Evolutionary conservation across 2,797 vertebrate species (phyloP), one percentile per base, ranked within the genome.

Genomic region (Pagetopsis macropterus): DNA sequence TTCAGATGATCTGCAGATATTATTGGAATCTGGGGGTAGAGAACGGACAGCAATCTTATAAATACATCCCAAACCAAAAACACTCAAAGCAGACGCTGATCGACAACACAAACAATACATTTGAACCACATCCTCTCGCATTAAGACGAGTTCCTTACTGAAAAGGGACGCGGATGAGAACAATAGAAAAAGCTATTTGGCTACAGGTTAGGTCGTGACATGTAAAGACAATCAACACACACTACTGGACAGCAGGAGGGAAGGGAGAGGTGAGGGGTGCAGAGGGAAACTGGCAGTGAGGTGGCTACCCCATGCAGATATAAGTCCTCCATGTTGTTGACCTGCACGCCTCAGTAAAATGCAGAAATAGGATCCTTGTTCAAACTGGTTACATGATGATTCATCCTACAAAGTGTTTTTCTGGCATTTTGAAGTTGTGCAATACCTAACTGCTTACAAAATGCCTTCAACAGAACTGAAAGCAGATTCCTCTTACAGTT

Each of bases 1-100:
- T 96, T 98, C 97, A 99, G 97, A 98, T 99, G 98, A 96, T 99
- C 98, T 95, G 97, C 97, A 97, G 98, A 98, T 97, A 99, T 99
- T 97, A 99, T 99, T 96, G 98, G 98, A 97, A 99, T 99, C 98
- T 99, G 89, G 13, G 75, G 78, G 58, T 19, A 86, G 59, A 90
- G 81, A 86, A 91, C 77, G 91, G 65, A 88, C 63, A 83, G 50
- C 76, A 45, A 84, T 84, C 76, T 84, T 86, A 88, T 75, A 58
- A 82, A 83, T 37, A 75, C 45, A 65, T 60, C 41, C 11, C 21
- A 41, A 70, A 31, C 7, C 0, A 0, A 52, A 70, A 51, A 65
- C 19, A 44, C 56, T 43, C 16, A 43, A 55, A 51, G 46, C 13
- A 33, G 60, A 78, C 3, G 55, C 27, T 61, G 74, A 74, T 69